These are phyloP conservation scores for Tragelaphus buxtoni DNA, from an alignment of 2,113 vertebrate species.

Conservation along the genomic window DNA sequence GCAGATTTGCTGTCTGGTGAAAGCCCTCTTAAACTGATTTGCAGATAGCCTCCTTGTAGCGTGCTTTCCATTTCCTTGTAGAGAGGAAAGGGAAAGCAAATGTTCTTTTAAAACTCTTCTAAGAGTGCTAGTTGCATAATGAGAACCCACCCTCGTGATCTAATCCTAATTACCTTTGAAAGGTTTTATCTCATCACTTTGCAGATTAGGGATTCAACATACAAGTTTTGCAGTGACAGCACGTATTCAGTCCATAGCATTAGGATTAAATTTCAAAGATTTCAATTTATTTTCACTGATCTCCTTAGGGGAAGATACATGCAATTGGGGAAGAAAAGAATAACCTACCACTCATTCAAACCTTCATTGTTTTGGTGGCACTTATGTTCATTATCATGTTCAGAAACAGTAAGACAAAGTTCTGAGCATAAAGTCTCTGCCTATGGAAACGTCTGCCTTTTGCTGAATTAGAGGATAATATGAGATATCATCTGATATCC, in stretches of 20 bases:
- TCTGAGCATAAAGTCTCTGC: background rate
- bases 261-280: background rate
- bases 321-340: background rate
- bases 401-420: background rate
- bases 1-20: background rate
- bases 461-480: background rate
- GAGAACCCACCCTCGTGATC: background rate
- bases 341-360: background rate
- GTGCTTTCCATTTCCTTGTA: background rate
- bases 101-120: background rate
- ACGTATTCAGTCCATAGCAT: background rate
- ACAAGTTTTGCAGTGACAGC: background rate
- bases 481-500: background rate
- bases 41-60: background rate
- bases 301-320: background rate
- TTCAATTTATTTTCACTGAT: background rate
- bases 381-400: background rate
- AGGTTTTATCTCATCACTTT: background rate
- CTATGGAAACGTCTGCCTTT: background rate
- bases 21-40: background rate
- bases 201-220: background rate
- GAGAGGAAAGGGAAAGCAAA: no score
- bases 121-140: no score
- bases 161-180: background rate
- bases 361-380: background rate